A percentile compares a stretch with the other conserved stretches of the same genome.
Evolutionary conservation across 2,113 vertebrate species (phyloP).

Genomic region (Rutilus rutilus): DNA sequence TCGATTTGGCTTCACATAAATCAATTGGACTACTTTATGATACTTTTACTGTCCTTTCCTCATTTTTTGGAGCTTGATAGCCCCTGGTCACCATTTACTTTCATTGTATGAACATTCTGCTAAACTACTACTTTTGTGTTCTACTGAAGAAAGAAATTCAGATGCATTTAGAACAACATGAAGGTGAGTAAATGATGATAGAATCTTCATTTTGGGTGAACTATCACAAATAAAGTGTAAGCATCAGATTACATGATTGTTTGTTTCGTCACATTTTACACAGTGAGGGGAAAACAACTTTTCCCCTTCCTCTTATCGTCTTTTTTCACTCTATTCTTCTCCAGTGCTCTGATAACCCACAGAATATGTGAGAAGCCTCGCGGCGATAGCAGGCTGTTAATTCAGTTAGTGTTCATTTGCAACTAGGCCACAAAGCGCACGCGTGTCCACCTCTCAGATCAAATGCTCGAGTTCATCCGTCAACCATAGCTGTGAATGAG

Average conservation of each 20-base stretch:
- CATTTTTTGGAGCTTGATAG: neutral
- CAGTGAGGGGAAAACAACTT: neutral
- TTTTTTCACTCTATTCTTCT: neutral
- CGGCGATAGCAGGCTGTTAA: constrained; percentile 49
- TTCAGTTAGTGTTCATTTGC: constrained; percentile 50
- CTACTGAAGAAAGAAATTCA: neutral
- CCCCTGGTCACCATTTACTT: neutral
- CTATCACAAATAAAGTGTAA: neutral
- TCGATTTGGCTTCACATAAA: neutral
- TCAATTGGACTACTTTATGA: neutral
- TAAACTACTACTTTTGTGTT: neutral
- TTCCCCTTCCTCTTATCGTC: neutral
- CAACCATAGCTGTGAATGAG: neutral
- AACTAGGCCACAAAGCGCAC: constrained; percentile 32
- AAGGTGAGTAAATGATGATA: neutral
- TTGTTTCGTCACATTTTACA: neutral
- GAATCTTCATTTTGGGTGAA: neutral
- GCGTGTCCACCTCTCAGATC: constrained; percentile 43
- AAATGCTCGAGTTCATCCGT: neutral
- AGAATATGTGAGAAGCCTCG: constrained; percentile 45
- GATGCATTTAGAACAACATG: neutral
- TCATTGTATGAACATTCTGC: neutral
- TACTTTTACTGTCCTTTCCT: neutral
- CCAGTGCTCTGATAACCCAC: constrained; percentile 51
- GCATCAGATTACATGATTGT: neutral